A percentile compares a stretch with the other conserved stretches of the same genome.
Conservation (phyloP, 2,113 vertebrate species). For the Mirounga angustirostris region DNA sequence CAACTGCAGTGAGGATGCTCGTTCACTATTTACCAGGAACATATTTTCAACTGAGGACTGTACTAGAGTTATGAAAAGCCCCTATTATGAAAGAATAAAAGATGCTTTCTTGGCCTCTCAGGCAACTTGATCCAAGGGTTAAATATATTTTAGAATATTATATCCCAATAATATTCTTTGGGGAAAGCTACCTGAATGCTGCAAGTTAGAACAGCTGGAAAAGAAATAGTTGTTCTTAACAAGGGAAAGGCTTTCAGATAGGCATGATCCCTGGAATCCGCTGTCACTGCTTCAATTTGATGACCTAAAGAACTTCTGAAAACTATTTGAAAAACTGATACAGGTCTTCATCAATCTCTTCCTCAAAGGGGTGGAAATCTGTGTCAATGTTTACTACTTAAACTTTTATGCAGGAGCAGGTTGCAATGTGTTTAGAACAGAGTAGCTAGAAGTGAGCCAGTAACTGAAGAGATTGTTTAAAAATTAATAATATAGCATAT, state of each 20-base stretch:
- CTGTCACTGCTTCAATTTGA: neutral
- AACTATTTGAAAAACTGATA: conserved; percentile 30
- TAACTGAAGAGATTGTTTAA: conserved; percentile 1
- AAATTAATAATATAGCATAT: neutral
- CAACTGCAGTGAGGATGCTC: neutral
- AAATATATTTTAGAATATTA: neutral
- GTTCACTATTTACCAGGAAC: neutral
- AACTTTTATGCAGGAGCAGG: neutral
- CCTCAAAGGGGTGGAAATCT: neutral
- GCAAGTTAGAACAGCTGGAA: neutral
- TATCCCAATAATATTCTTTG: neutral
- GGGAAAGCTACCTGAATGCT: neutral
- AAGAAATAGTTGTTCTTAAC: neutral
- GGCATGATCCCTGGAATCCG: neutral
- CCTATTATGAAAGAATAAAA: neutral
- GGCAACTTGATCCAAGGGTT: neutral
- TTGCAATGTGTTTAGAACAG: neutral
- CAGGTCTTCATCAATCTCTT: conserved; percentile 26
- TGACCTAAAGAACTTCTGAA: conserved; percentile 11
- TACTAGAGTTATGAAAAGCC: neutral
- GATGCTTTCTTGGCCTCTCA: neutral
- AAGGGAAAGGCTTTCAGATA: neutral
- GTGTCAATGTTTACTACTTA: neutral
- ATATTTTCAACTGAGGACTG: neutral
- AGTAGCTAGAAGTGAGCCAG: neutral